phyloP scores from a whole-genome alignment of 2,888 invertebrate species.

The Microdon myrmicae region DNA sequence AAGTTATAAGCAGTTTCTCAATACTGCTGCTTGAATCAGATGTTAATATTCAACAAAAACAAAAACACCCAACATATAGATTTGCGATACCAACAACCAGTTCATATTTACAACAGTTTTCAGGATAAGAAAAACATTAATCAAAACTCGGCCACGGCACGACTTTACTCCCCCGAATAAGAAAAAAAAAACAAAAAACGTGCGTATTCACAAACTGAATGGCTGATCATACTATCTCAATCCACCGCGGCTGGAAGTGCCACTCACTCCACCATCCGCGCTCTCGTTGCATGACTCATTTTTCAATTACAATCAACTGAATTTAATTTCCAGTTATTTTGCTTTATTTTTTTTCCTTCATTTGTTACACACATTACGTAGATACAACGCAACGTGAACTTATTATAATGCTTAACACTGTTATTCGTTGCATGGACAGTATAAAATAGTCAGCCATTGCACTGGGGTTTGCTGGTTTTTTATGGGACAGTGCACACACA shows the following conservation, averaged over 20 bases:
- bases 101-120: background rate
- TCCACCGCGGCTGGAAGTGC: conserved; percentile 32
- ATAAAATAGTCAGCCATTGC: conserved; percentile 18
- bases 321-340: conserved; percentile 45
- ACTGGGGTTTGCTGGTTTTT: conserved; percentile 8
- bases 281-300: conserved; percentile 50
- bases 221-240: too few species aligned
- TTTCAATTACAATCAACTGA: conserved; percentile 46
- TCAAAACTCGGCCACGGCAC: background rate
- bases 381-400: conserved; percentile 9
- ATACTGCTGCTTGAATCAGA: too few species aligned
- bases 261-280: conserved; percentile 20
- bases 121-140: conserved; percentile 1
- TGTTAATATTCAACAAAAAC: too few species aligned
- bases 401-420: conserved; percentile 24
- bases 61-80: too few species aligned
- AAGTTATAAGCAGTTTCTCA: too few species aligned
- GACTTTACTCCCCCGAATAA: too few species aligned
- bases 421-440: too few species aligned
- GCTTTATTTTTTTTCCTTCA: too few species aligned
- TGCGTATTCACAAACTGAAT: conserved; percentile 16
- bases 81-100: too few species aligned
- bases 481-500: conserved; percentile 1
- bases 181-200: too few species aligned
- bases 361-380: too few species aligned